These are phyloP conservation scores for Chaetura pelagica DNA, from an alignment of 2,113 vertebrate species.

Conservation along the genomic window DNA sequence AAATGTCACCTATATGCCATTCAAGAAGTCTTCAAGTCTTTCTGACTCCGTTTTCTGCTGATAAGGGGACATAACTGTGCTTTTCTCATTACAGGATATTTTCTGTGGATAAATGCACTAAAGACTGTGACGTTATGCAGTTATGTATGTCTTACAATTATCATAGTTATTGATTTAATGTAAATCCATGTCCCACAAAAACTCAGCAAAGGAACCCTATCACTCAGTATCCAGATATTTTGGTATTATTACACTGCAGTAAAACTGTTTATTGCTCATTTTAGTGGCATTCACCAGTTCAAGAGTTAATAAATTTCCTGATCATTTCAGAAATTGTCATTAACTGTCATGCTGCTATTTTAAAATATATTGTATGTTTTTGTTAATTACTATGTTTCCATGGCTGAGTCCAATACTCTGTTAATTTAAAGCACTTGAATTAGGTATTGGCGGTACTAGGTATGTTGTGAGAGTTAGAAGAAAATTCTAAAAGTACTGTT, in stretches of 20 bases:
- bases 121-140: not conserved
- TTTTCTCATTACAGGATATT: not conserved
- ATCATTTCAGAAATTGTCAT: not conserved
- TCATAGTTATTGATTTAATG: not conserved
- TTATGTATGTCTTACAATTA: not conserved
- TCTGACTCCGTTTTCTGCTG: not conserved
- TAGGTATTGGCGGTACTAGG: not conserved
- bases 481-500: conserved; percentile 35
- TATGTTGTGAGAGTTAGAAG: not conserved
- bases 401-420: not conserved
- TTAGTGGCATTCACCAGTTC: not conserved
- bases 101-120: not conserved
- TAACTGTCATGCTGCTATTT: not conserved
- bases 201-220: not conserved
- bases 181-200: not conserved
- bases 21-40: not conserved
- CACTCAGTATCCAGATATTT: not conserved
- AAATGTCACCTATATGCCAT: not conserved
- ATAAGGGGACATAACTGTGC: not conserved
- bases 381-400: not conserved
- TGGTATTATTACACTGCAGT: not conserved
- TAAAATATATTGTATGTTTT: not conserved
- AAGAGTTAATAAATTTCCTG: not conserved
- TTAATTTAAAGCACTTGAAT: not conserved
- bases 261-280: not conserved